A percentile compares a stretch with the other conserved stretches of the same genome.
These are phyloP conservation scores for Porites divaricata DNA, from an alignment of 92 coral and sea anemone species.

Conservation along the genomic window DNA sequence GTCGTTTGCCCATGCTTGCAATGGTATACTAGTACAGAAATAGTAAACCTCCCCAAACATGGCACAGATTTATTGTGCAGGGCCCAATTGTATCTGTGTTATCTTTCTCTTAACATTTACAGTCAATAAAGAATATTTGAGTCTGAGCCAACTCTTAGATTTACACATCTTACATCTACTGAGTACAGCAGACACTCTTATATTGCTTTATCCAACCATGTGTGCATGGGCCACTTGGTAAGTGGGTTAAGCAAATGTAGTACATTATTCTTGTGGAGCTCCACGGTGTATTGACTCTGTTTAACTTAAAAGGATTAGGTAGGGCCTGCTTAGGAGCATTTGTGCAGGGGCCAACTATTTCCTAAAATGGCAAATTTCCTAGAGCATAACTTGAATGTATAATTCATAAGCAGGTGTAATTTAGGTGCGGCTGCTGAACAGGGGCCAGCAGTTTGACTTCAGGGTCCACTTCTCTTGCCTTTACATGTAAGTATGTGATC, in stretches of 20 bases:
- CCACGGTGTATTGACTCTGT: background rate
- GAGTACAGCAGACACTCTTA: background rate
- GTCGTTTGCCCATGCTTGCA: too few relatives aligned
- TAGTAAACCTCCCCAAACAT: too few relatives aligned
- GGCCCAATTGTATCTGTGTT: too few relatives aligned
- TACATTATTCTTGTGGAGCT: background rate
- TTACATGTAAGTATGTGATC: background rate
- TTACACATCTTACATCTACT: background rate
- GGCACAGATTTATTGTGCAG: too few relatives aligned
- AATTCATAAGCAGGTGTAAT: background rate
- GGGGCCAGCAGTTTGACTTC: slow-evolving; percentile 9
- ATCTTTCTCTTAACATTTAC: background rate
- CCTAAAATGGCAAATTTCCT: too few relatives aligned
- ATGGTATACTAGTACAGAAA: too few relatives aligned
- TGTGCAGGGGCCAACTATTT: too few relatives aligned
- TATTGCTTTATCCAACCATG: slow-evolving; percentile 14
- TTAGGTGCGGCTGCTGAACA: background rate
- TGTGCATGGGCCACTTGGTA: slow-evolving; percentile 15
- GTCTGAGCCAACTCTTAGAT: background rate
- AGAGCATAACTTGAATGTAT: background rate
- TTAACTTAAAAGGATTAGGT: slow-evolving; percentile 4
- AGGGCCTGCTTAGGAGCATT: too few relatives aligned
- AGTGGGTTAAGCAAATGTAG: slow-evolving; percentile 14
- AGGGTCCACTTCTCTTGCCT: slow-evolving; percentile 7
- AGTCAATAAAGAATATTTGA: background rate